These are phyloP conservation scores for Pollenia amentaria DNA, from an alignment of 2,888 invertebrate genomes.

Conservation along the genomic window DNA sequence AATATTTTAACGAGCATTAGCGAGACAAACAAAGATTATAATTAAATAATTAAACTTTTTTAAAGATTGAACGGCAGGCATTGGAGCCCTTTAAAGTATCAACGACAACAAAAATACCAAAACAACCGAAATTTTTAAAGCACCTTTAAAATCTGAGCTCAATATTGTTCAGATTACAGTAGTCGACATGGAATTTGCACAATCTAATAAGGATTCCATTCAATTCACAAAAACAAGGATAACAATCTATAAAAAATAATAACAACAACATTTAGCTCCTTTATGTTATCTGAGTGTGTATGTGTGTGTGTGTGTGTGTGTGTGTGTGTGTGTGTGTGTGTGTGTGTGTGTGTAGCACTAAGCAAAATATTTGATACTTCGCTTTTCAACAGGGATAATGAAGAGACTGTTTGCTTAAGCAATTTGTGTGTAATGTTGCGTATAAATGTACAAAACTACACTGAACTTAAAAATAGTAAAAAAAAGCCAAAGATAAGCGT, in stretches of 20 bases:
- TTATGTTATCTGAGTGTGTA: background rate
- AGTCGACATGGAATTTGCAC: conserved; percentile 8
- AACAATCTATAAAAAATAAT: background rate
- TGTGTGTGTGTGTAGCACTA: background rate
- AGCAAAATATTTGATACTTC: conserved; percentile 5
- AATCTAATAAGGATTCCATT: conserved; percentile 2
- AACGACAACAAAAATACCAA: no score
- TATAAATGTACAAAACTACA: conserved; percentile 38
- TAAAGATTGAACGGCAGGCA: no score
- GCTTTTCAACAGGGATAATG: conserved; percentile 41
- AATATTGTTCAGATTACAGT: conserved; percentile 12
- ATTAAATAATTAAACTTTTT: no score
- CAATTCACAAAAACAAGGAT: background rate
- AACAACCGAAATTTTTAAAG: no score
- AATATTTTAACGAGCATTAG: no score
- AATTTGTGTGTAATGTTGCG: conserved; percentile 66
- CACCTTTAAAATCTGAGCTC: no score
- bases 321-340: background rate
- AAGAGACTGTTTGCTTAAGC: conserved; percentile 42
- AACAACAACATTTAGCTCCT: background rate
- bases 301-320: background rate
- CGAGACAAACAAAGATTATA: no score
- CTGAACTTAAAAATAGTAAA: background rate
- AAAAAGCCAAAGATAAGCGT: background rate
- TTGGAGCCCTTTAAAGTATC: no score